Conservation (phyloP, 1,140 invertebrate genomes). For the Drosophila virilis region DNA sequence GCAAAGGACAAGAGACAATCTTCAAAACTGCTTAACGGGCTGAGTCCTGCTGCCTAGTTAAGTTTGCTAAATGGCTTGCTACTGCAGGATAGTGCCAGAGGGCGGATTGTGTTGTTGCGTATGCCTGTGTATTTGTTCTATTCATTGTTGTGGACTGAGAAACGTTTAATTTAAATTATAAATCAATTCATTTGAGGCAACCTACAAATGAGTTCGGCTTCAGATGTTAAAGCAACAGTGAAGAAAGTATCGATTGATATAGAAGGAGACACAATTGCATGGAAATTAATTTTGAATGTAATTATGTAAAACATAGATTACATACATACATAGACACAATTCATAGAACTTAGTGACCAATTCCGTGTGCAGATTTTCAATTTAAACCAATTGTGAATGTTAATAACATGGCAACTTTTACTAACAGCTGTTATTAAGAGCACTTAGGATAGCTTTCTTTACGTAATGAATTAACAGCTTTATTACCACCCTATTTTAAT, state of each 20-base stretch:
- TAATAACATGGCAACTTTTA: no score
- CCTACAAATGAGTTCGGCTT: conserved; percentile 1
- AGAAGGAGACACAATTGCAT: not conserved
- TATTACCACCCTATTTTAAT: no score
- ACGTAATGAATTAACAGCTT: no score
- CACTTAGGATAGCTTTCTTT: no score
- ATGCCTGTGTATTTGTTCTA: conserved; percentile 11
- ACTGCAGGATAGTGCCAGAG: conserved; percentile 7
- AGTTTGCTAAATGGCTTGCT: conserved; percentile 38
- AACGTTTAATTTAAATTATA: conserved; percentile 71
- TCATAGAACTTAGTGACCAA: no score
- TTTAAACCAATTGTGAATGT: not conserved
- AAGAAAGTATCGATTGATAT: not conserved
- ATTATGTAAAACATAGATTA: no score
- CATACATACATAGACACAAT: no score
- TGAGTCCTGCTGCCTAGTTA: conserved; percentile 20
- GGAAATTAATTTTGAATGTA: not conserved
- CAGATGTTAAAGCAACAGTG: not conserved
- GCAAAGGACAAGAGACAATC: conserved; percentile 10
- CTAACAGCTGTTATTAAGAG: no score
- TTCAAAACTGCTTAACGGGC: conserved; percentile 46
- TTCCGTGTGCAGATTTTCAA: no score
- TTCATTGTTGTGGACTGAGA: conserved; percentile 23
- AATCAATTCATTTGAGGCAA: conserved; percentile 48
- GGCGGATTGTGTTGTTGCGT: conserved; percentile 1